Base-by-base conservation (phyloP, 2,888 invertebrate genomes). In the Eupithecia vulgata region DNA sequence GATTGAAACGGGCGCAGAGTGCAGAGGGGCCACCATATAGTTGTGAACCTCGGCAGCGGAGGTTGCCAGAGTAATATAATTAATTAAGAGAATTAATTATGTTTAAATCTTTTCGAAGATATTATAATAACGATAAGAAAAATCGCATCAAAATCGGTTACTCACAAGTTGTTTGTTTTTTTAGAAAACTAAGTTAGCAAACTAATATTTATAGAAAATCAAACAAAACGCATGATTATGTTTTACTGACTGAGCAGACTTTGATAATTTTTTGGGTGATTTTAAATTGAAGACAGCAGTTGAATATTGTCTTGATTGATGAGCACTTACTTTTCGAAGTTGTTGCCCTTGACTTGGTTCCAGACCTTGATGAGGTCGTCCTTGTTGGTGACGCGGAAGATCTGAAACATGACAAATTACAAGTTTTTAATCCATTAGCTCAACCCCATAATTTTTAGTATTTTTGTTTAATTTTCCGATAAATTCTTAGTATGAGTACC, bases 321-420 rank as follows among this genome's bases (percentile, higher is more conserved):
- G 35, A 35, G n/a, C 5, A 87, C 93, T 92, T 88, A 95, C 95
- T 95, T 96, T 67, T 95, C 96, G 21, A 95, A 88, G 62, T 90
- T 92, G 83, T 95, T 96, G 78, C 95, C 95, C 72, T 95, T 95
- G 17, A 96, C 95, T 84, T 96, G 95, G 73, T 95, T 94, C 88
- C 95, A 97, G 1, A 97, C 95, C 8, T 95, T 95, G n/a, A 96
- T 84, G 21, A 98, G 91, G 75, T 97, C 97, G 13, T 96, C 96
- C 76, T 96, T 96, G 84, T 91, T 96, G 40, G 96, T 95, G 1
- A 92, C 90, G 59, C 97, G 95, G 74, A 98, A 90, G 3, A 97
- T 94, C 87, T 96, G 92, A 17, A 96, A 95, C 1, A 73, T 80
- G 76, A 70, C 15, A 5, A 40, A 42, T 37, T 64, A 7, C 6